Evolutionary conservation across 2,113 vertebrate species (phyloP), one percentile per base, ranked within the genome.

Genomic region (Xenopus borealis): DNA sequence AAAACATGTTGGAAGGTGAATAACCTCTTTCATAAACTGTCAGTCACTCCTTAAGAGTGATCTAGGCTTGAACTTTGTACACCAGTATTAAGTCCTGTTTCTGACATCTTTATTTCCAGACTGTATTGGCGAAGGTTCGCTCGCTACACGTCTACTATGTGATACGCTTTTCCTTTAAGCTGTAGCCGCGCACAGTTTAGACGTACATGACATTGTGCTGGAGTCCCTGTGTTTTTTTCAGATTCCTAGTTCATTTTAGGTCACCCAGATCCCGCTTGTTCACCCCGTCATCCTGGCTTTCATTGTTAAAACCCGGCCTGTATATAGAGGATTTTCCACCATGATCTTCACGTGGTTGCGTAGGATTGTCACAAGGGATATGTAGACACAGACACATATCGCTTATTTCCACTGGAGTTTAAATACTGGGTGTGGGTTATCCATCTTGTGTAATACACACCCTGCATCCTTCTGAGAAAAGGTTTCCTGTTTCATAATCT

Each of bases 201-300:
- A 64, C 12, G 50, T 59, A 13, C 18, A 14, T 64, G 55, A 47
- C 33, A 14, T 63, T 44, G 18, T 50, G 13, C 52, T 27, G 27
- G 16, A 57, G 40, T 77, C 62, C 66, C 73, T 47, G 10, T 6
- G 13, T 59, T 70, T 59, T 58, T 20, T 12, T 46, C 9, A 27
- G 10, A 55, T 55, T 55, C 47, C 30, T 67, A 20, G 66, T 77
- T 70, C 66, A 65, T 77, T 64, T 70, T 57, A 70, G 74, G 74
- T 77, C 74, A 77, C 12, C 46, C 18, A 40, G 40, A 50, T 13
- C 33, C 19, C 47, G 7, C 7, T 33, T 44, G 2, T 23, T 64
- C 50, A 7, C 11, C 65, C 7, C 12, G 3, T 19, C 40, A 5
- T 66, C 18, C 40, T 13, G 45, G 40, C 18, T 45, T 50, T 59